Evolutionary conservation across 2,797 vertebrate genomes (phyloP), one percentile per base, ranked within the genome.

Genomic region (Myripristis murdjan): DNA sequence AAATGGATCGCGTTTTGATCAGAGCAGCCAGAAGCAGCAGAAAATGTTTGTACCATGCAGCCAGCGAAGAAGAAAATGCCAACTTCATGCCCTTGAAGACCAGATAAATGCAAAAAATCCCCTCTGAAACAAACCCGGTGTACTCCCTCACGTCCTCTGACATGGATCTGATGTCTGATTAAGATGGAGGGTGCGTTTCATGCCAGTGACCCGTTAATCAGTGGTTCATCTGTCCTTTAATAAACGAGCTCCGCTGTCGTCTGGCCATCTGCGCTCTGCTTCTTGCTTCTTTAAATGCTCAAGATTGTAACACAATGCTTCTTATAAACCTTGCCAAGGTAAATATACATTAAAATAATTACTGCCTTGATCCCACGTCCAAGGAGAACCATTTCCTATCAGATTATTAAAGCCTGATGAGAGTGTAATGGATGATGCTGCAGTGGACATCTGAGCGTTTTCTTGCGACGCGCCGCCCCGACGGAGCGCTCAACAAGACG

Each of bases 321-420:
- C 70, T 71, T 48, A 44, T 4, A 82, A 47, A 16, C 12, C 9
- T 0, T 20, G 81, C 49, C 70, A 70, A 74, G 43, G 20, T 20
- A 15, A 43, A 22, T 23, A 15, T 41, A 55, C 37, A 37, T 20
- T 11, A 22, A 22, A 49, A 22, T 65, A 41, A 73, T 73, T 23
- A 58, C 20, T 9, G 65, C 57, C 35, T 60, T 6, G 1, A 48
- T 11, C 12, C 48, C 3, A 10, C 0, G 16, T 77, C 70, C 5
- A 52, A 66, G 65, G 59, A 6, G 20, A 37, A 43, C 9, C 0
- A 22, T 64, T 43, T 4, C 44, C 41, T 11, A 49, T 18, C 18
- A 20, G 65, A 22, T 85, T 76, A 81, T 83, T 77, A 77, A 79
- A 73, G 59, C 51, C 35, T 11, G 73, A 58, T 75, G 81, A 88